phyloP scores from a whole-genome alignment of 2,888 invertebrate species.

The Bugula neritina region DNA sequence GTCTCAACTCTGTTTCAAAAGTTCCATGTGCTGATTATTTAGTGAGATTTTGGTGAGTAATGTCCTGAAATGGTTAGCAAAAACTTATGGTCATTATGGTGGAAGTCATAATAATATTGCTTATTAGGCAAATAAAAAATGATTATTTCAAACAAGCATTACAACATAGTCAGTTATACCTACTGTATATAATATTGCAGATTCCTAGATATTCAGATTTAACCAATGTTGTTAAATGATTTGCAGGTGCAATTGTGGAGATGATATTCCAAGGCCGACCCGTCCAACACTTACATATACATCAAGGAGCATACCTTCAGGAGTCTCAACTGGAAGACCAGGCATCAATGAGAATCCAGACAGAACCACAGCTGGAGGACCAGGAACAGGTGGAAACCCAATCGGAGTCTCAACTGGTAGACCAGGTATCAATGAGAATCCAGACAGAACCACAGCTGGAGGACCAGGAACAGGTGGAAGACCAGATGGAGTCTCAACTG shows the following conservation, averaged over 20 bases:
- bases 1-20: slow-evolving; percentile 51
- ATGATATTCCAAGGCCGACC: slow-evolving; percentile 8
- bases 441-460: neutral
- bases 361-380: neutral
- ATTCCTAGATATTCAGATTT: too few relatives aligned
- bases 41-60: slow-evolving; percentile 36
- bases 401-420: neutral
- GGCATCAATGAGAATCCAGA: neutral
- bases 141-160: too few relatives aligned
- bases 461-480: neutral
- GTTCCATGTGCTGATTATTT: slow-evolving; percentile 36
- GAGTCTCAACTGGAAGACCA: neutral
- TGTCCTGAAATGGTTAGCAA: too few relatives aligned
- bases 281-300: neutral
- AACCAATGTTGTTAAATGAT: too few relatives aligned
- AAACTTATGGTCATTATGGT: too few relatives aligned
- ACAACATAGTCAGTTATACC: too few relatives aligned
- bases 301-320: neutral
- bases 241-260: slow-evolving; percentile 7
- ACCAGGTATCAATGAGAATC: neutral
- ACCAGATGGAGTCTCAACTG: neutral
- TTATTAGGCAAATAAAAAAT: too few relatives aligned
- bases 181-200: too few relatives aligned
- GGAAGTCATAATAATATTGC: too few relatives aligned
- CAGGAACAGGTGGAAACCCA: neutral